These are phyloP conservation scores for Schizotus pectinicornis DNA, from an alignment of 2,888 invertebrate species.

Conservation along the genomic window DNA sequence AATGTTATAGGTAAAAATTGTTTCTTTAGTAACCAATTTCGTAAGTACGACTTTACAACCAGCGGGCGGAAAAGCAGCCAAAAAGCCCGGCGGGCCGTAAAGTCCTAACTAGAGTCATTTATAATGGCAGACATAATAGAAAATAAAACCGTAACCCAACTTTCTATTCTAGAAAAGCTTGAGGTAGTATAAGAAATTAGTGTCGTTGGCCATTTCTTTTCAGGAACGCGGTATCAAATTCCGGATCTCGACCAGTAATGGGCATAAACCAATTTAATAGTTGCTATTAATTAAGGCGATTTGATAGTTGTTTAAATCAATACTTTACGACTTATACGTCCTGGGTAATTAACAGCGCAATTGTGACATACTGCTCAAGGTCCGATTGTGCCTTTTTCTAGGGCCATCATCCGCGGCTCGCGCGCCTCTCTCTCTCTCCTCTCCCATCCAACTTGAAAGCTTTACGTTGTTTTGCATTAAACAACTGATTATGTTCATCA, in stretches of 20 bases:
- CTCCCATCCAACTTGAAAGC: conserved; percentile 49
- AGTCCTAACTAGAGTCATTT: too few species aligned
- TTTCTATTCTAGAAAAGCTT: too few species aligned
- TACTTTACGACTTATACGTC: not conserved
- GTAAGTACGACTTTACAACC: too few species aligned
- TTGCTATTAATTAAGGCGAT: conserved; percentile 12
- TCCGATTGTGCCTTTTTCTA: conserved; percentile 9
- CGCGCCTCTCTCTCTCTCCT: not conserved
- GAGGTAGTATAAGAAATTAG: too few species aligned
- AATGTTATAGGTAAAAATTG: too few species aligned
- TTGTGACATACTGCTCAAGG: not conserved
- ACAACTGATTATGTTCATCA: conserved; percentile 52
- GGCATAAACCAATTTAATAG: not conserved
- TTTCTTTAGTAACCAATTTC: too few species aligned
- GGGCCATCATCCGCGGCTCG: conserved; percentile 1
- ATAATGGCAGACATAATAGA: too few species aligned
- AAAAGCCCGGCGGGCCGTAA: too few species aligned
- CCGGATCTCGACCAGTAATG: not conserved
- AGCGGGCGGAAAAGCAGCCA: too few species aligned
- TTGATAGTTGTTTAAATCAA: conserved; percentile 3
- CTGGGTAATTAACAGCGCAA: conserved; percentile 7
- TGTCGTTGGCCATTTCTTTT: too few species aligned
- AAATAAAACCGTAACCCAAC: too few species aligned
- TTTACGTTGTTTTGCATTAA: conserved; percentile 58
- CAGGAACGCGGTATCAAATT: not conserved